Base-by-base conservation (phyloP, 2,113 vertebrate species). In the Rhinogobius similis region DNA sequence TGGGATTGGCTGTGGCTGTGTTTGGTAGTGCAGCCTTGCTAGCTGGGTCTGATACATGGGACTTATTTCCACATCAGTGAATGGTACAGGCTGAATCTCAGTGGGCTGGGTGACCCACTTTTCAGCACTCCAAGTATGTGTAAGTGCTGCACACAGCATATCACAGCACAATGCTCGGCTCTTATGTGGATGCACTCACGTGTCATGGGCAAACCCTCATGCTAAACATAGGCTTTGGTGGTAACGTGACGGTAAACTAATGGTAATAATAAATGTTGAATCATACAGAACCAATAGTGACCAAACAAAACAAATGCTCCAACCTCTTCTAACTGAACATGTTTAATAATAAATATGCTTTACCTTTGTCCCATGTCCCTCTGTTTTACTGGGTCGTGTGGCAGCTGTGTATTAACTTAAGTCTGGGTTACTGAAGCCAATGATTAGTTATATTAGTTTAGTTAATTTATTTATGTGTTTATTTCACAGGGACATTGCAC, bases 51-150 rank as follows among this genome's bases (percentile, higher is more conserved):
- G 61, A 81, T 85, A 83, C 72, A 76, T 66, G 53, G 80, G 79
- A 77, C 78, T 84, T 86, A 79, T 81, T 89, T 90, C 83, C 83
- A 88, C 86, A 85, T 87, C 76, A 81, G 73, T 82, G 86, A 86
- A 81, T 78, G 67, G 83, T 81, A 87, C 87, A 90, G 61, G 69
- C 88, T 82, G 76, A 86, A 70, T 91, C 89, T 87, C 86, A 82
- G 84, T 76, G 72, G 89, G 88, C 82, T 81, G 66, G 14, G 39
- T 84, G 89, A 89, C 88, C 89, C 86, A 91, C 77, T 91, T 90
- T 88, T 70, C 78, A 74, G 73, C 53, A 66, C 67, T 80, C 75
- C 67, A 73, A 86, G 77, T 82, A 65, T 62, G 32, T 82, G 78
- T 70, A 72, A 79, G 73, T 65, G 18, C 65, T 56, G 73, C 68